These are phyloP conservation scores for Darevskia nairensis DNA, from an alignment of 2,797 vertebrate species.

Conservation along the genomic window DNA sequence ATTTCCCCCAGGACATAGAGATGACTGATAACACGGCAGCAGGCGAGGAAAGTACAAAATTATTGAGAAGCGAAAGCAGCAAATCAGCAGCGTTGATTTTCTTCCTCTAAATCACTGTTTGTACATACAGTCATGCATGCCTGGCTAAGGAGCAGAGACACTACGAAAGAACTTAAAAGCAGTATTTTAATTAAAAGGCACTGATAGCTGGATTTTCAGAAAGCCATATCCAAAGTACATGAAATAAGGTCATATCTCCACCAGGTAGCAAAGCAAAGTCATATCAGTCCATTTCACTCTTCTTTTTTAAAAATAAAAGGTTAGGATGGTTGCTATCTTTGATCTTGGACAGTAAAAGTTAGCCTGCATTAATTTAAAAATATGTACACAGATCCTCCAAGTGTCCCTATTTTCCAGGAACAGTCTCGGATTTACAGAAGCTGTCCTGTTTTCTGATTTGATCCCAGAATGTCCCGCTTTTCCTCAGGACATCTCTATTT, in stretches of 20 bases:
- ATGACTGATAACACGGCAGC: constrained; percentile 75
- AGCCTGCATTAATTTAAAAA: neutral
- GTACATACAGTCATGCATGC: constrained; percentile 66
- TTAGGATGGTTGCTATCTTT: neutral
- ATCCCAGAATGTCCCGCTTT: too few relatives aligned
- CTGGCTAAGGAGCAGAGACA: constrained; percentile 49
- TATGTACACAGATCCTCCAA: neutral
- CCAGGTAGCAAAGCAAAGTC: constrained; percentile 28
- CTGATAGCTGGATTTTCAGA: constrained; percentile 35
- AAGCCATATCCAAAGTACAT: constrained; percentile 44
- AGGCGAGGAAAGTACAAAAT: constrained; percentile 73
- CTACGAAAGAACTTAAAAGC: constrained; percentile 46
- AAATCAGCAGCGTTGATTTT: constrained; percentile 62
- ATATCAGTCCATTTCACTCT: constrained; percentile 21
- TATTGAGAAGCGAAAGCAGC: constrained; percentile 72
- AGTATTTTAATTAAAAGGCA: constrained; percentile 54
- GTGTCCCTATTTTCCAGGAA: too few relatives aligned
- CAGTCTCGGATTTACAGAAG: too few relatives aligned
- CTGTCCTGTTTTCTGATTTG: too few relatives aligned
- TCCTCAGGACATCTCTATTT: too few relatives aligned
- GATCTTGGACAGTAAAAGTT: neutral
- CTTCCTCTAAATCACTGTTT: constrained; percentile 75
- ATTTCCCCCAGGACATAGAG: constrained; percentile 68
- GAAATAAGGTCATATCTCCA: constrained; percentile 22
- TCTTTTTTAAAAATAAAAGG: neutral